Percentiles rank a stretch among this genome's conserved stretches.
Conservation (phyloP, 2,797 vertebrate genomes). For the Cyprinella venusta region DNA sequence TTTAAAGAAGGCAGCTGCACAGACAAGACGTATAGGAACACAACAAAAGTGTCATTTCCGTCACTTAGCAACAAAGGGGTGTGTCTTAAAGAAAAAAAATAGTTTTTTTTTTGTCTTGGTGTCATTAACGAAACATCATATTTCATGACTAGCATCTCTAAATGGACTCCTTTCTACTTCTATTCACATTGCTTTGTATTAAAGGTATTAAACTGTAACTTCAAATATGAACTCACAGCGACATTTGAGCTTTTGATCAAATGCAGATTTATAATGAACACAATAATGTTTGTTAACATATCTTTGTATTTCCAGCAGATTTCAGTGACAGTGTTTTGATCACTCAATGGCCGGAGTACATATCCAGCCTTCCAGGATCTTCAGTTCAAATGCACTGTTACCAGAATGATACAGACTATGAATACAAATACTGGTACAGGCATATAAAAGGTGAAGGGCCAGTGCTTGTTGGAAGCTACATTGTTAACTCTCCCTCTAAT, state of each 20-base stretch:
- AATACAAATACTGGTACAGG: constrained; percentile 63
- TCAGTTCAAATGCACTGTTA: constrained; percentile 60
- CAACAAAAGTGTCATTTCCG: no score
- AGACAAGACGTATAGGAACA: not conserved
- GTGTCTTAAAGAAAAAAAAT: not conserved
- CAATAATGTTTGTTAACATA: not conserved
- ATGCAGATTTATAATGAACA: not conserved
- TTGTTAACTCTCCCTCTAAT: not conserved
- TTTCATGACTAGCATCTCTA: not conserved
- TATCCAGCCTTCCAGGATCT: not conserved
- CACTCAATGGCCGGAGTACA: constrained; percentile 57
- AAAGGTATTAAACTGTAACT: not conserved
- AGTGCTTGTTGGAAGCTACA: constrained; percentile 38
- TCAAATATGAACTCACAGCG: no score
- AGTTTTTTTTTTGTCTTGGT: not conserved
- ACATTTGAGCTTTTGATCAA: not conserved
- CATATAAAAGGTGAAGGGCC: constrained; percentile 48
- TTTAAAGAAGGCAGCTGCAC: no score
- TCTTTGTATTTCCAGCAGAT: constrained; percentile 34
- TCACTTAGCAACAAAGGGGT: not conserved
- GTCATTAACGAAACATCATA: not conserved
- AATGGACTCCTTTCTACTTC: not conserved
- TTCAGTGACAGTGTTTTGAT: constrained; percentile 50
- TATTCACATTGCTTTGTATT: not conserved
- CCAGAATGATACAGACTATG: constrained; percentile 60